Base-by-base conservation (phyloP, 1,140 invertebrate species). In the Odontomachus brunneus region DNA sequence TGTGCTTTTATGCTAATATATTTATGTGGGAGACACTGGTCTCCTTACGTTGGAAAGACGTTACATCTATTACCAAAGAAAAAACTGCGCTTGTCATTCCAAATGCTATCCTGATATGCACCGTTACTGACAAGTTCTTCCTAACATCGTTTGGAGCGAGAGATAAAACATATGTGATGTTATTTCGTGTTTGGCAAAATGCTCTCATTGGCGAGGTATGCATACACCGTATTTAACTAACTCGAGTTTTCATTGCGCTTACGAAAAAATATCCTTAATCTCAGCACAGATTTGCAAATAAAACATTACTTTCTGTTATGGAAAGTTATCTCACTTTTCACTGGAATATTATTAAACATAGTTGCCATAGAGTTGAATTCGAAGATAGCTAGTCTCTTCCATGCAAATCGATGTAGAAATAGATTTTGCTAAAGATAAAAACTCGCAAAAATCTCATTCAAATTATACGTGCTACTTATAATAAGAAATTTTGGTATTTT, bases 141-240 rank as follows among this genome's bases (percentile, higher is more conserved):
- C 97, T 99, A 84, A 98, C 98, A 17, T 98, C 98, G 33, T 99
- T 99, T 93, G 97, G 97, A 24, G 96, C 98, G 24, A 94, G 98
- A 59, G 98, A 99, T 94, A 99, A 99, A 93, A 97, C 98, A 1
- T 99, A 98, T 95, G 95, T 99, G 88, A 99, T 98, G 97, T 95
- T 99, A 89, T 99, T 99, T 95, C 95, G 98, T 88, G 96, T 99
- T 86, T 99, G 98, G 98, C 98, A 99, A 94, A 99, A 98, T 95
- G 97, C 97, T 84, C 95, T 99, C 53, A 96, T 99, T 95, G 97
- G 98, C 90, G 96, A 98, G 95, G 96, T 97, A 94, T 88, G 75
- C 48, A 49, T 71, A 86, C 49, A 53, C 81, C 19, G n/a, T 65
- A 48, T 75, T 67, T 48, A 67, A 53, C n/a, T 67, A n/a, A 66